Evolutionary conservation across 2,113 vertebrate species (phyloP), one percentile per base, ranked within the genome.

Genomic region (Cyprinodon brontotheroides): DNA sequence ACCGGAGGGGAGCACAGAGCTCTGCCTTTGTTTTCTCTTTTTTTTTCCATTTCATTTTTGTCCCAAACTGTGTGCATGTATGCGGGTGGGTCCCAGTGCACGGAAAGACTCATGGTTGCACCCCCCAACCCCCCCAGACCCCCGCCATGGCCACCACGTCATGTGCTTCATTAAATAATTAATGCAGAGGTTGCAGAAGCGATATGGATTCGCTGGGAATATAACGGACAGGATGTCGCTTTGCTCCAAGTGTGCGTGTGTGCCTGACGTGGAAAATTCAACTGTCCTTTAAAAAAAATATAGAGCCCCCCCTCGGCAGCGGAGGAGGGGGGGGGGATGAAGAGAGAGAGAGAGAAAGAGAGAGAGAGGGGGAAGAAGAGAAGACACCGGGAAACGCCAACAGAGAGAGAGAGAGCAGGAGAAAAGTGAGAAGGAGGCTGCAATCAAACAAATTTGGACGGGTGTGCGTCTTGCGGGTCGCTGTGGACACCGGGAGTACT

Each of bases 151-250:
- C 94, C 92, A 92, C 89, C 83, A 69, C 91, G 90, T 96, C 97
- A 98, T 96, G 96, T 97, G 97, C 95, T 94, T 98, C 96, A 96
- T 97, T 96, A 96, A 96, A 97, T 97, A 96, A 98, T 98, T 96
- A 98, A 98, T 98, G 96, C 96, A 95, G 96, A 95, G 96, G 94
- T 96, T 97, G 96, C 96, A 96, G 96, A 97, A 97, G 95, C 96
- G 96, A 97, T 97, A 96, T 97, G 96, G 95, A 96, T 97, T 98
- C 95, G 95, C 95, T 96, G 96, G 95, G 95, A 97, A 96, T 96
- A 96, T 96, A 74, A 77, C 71, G 94, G 84, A 94, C 93, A 80
- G 95, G 93, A 57, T 14, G 50, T 57, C 95, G 93, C 86, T 95
- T 93, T 95, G 81, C 95, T 96, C 78, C 95, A 94, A 92, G 93